phyloP scores from a whole-genome alignment of 2,113 vertebrate species.

The Pagrus major region DNA sequence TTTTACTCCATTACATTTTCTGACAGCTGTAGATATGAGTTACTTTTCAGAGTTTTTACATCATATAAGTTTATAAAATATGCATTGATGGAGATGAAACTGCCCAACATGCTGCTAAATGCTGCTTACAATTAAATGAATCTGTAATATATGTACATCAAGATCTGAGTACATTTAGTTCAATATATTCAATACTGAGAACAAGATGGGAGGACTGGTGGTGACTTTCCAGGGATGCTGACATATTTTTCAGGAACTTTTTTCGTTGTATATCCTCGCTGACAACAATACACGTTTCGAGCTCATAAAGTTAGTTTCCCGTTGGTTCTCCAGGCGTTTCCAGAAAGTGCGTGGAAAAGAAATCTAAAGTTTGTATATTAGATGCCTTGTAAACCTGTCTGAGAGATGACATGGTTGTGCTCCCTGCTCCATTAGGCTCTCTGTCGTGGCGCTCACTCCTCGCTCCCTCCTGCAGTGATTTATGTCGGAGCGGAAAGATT shows the following conservation, averaged over 20 bases:
- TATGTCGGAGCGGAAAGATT: conserved; percentile 60
- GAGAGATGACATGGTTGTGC: conserved; percentile 44
- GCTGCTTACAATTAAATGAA: too few relatives aligned
- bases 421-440: conserved; percentile 55
- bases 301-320: conserved; percentile 54
- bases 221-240: neutral
- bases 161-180: too few relatives aligned
- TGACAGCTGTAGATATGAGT: too few relatives aligned
- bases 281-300: conserved; percentile 21
- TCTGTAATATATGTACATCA: too few relatives aligned
- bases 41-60: too few relatives aligned
- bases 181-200: too few relatives aligned
- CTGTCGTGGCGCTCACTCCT: conserved; percentile 30
- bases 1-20: too few relatives aligned
- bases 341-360: conserved; percentile 48
- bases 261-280: conserved; percentile 16
- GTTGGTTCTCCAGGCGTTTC: conserved; percentile 32
- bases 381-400: conserved; percentile 61
- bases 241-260: conserved; percentile 28
- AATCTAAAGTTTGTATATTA: conserved; percentile 50
- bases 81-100: too few relatives aligned
- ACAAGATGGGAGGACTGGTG: too few relatives aligned
- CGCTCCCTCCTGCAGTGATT: conserved; percentile 51
- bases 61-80: too few relatives aligned
- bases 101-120: too few relatives aligned